These are phyloP conservation scores for Acleris sparsana DNA, from an alignment of 2,888 invertebrate genomes.

Conservation along the genomic window DNA sequence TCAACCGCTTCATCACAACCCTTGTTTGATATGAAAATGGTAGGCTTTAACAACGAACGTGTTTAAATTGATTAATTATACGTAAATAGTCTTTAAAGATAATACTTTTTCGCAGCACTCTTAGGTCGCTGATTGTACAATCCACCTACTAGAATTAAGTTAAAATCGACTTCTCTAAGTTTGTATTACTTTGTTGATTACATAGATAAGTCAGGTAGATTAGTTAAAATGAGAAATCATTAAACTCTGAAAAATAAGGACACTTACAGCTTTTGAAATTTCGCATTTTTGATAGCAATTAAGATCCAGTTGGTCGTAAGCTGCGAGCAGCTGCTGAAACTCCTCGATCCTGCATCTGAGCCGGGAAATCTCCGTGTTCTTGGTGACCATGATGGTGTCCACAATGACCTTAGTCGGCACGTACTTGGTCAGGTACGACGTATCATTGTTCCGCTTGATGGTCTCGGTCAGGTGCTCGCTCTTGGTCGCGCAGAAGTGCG, in stretches of 20 bases:
- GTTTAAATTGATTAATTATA: too few relatives aligned
- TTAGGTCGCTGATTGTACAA: too few relatives aligned
- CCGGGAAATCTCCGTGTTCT: constrained; percentile 78
- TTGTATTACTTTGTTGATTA: too few relatives aligned
- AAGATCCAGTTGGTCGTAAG: constrained; percentile 73
- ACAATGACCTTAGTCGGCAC: constrained; percentile 74
- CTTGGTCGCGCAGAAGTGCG: constrained; percentile 79
- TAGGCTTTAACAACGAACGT: too few relatives aligned
- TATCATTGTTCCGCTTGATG: constrained; percentile 75
- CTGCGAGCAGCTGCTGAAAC: constrained; percentile 71
- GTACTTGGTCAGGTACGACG: constrained; percentile 62
- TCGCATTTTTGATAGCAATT: constrained; percentile 72
- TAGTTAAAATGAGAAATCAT: too few relatives aligned
- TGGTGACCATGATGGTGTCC: constrained; percentile 71
- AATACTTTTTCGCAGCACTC: too few relatives aligned
- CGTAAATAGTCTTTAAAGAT: too few relatives aligned
- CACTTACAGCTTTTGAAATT: constrained; percentile 69
- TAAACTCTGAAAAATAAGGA: not conserved
- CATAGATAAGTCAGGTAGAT: too few relatives aligned
- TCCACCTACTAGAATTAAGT: too few relatives aligned
- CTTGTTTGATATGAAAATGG: too few relatives aligned
- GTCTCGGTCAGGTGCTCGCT: constrained; percentile 83
- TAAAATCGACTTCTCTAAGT: too few relatives aligned
- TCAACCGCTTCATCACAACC: too few relatives aligned
- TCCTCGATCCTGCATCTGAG: constrained; percentile 75